Conservation (phyloP, 2,113 vertebrate species). For the Sarotherodon lohbergeri region DNA sequence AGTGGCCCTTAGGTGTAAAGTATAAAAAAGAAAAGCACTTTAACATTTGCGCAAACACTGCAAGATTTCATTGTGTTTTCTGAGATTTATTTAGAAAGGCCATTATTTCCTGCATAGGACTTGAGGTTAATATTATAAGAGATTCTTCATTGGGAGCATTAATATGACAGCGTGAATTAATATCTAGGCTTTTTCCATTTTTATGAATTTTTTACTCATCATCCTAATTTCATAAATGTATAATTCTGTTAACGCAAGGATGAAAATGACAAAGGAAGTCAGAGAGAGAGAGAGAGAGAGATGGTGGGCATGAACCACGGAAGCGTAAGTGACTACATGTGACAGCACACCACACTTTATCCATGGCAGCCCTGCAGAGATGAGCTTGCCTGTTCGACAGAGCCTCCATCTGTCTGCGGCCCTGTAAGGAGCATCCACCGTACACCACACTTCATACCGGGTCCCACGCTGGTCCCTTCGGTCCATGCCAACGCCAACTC, state of each 20-base stretch:
- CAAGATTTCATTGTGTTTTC: neutral
- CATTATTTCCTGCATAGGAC: neutral
- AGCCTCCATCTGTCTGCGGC: conserved; percentile 70
- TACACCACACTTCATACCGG: conserved; percentile 35
- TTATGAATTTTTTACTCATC: neutral
- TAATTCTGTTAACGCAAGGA: neutral
- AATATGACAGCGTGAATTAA: neutral
- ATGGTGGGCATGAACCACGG: conserved; percentile 35
- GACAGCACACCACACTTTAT: conserved; percentile 70
- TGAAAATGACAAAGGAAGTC: neutral
- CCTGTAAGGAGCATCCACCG: conserved; percentile 54
- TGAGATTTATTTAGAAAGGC: neutral
- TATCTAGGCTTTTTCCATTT: neutral
- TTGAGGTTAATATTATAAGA: neutral
- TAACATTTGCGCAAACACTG: fast-evolving
- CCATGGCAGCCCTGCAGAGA: conserved; percentile 60
- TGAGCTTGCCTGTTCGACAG: conserved; percentile 44
- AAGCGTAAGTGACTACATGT: conserved; percentile 65
- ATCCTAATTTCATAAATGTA: neutral
- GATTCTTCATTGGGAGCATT: neutral
- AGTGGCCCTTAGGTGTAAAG: neutral
- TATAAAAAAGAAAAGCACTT: neutral
- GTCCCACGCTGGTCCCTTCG: conserved; percentile 44
- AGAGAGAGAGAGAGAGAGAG: neutral
- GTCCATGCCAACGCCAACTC: conserved; percentile 61